phyloP scores from a whole-genome alignment of 2,113 vertebrate genomes.

The Coturnix japonica region DNA sequence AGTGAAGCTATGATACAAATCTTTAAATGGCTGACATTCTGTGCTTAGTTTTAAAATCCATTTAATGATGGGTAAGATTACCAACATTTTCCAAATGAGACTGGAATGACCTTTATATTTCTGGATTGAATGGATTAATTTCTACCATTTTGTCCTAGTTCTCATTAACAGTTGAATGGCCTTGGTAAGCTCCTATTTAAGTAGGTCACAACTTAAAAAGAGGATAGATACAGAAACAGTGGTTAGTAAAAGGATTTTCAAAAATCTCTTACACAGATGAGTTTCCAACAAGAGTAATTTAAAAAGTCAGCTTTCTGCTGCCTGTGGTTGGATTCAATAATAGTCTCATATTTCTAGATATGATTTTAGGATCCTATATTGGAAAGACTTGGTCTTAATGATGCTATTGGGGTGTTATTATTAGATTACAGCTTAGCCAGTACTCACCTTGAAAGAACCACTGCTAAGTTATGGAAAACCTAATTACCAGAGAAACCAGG shows the following conservation, averaged over 20 bases:
- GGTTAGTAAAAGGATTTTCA: not conserved
- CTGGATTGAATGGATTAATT: not conserved
- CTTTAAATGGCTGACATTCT: not conserved
- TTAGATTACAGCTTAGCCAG: not conserved
- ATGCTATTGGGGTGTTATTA: not conserved
- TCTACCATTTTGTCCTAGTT: not conserved
- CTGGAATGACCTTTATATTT: not conserved
- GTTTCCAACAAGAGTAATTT: not conserved
- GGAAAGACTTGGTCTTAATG: not conserved
- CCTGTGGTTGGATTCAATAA: not conserved
- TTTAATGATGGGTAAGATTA: not conserved
- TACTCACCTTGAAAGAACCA: conserved; percentile 17
- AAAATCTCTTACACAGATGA: not conserved
- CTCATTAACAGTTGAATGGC: not conserved
- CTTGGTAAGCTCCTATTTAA: conserved; percentile 21
- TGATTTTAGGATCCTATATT: not conserved
- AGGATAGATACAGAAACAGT: not conserved
- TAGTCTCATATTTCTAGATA: not conserved
- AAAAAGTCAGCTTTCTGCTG: not conserved
- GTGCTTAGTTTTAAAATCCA: not conserved
- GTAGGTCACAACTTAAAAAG: not conserved
- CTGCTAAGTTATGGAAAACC: conserved; percentile 9
- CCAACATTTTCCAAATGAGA: not conserved
- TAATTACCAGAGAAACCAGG: conserved; percentile 32
- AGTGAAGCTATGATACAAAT: not conserved